Percentiles rank a stretch among this genome's conserved stretches.
Conservation (phyloP, 2,113 vertebrate genomes). For the Bos javanicus region DNA sequence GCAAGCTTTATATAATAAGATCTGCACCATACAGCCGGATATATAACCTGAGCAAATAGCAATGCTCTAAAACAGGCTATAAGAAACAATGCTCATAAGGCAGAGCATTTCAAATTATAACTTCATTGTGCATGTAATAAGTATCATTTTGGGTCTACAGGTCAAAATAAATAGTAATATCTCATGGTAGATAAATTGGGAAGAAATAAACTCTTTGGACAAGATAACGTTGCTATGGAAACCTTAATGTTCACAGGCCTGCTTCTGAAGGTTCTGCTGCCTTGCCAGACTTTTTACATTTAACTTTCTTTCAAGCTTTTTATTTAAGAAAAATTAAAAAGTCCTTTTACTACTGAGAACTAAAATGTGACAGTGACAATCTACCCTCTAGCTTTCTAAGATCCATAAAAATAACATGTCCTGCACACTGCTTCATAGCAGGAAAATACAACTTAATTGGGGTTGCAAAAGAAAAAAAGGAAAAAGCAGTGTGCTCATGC, state of each 20-base stretch:
- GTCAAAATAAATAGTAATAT: constrained; percentile 57
- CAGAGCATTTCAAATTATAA: constrained; percentile 31
- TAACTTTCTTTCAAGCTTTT: constrained; percentile 55
- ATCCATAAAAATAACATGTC: constrained; percentile 12
- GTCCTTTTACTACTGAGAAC: background rate
- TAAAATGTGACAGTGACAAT: constrained; percentile 32
- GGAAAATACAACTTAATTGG: constrained; percentile 1
- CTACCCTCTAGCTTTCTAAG: background rate
- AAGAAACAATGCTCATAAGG: background rate
- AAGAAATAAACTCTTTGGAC: constrained; percentile 46
- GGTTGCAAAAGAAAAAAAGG: background rate
- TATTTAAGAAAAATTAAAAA: constrained; percentile 41
- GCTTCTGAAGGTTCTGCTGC: constrained; percentile 22
- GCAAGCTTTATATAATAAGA: constrained; percentile 29
- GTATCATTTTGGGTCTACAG: background rate
- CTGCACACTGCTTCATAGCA: background rate
- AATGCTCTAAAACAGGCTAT: background rate
- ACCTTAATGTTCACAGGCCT: constrained; percentile 47
- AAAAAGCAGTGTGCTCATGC: background rate
- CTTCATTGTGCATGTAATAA: constrained; percentile 33
- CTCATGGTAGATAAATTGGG: constrained; percentile 38
- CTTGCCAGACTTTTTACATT: constrained; percentile 45
- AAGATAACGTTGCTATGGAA: constrained; percentile 65
- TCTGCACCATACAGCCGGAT: background rate
- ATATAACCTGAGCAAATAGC: background rate